These are phyloP conservation scores for Melanotaenia duboulayi DNA, from an alignment of 2,113 vertebrate genomes.

Conservation along the genomic window DNA sequence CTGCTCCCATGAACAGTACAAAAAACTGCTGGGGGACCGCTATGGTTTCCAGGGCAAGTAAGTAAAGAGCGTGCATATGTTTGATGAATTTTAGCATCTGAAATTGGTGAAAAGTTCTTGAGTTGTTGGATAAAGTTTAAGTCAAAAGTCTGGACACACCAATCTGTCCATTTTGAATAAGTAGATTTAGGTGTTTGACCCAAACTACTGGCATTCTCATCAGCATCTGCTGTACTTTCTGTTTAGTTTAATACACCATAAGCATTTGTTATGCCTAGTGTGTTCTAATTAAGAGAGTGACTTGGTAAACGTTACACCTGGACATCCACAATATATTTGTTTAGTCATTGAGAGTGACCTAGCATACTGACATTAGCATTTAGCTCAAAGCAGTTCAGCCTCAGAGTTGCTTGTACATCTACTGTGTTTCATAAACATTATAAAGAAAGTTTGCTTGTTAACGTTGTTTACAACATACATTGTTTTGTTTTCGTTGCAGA, in stretches of 20 bases:
- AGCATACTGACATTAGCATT: no score
- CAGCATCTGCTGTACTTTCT: no score
- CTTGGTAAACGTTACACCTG: no score
- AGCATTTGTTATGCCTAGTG: no score
- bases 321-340: no score
- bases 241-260: no score
- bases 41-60: slow-evolving; percentile 94
- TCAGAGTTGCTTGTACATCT: background rate
- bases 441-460: background rate
- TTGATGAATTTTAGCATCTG: background rate
- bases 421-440: background rate
- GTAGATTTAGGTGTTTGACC: background rate
- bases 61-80: slow-evolving; percentile 62
- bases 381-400: no score
- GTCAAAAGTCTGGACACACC: background rate
- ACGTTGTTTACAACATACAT: background rate
- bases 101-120: background rate
- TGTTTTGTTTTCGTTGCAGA: slow-evolving; percentile 75
- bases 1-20: slow-evolving; percentile 95
- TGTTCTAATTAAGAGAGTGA: no score
- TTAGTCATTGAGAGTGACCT: no score
- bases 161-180: background rate
- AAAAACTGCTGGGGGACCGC: slow-evolving; percentile 87
- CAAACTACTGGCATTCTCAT: no score
- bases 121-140: background rate